Evolutionary conservation across 2,797 vertebrate genomes (phyloP).

Genomic region (Danio kyathit): DNA sequence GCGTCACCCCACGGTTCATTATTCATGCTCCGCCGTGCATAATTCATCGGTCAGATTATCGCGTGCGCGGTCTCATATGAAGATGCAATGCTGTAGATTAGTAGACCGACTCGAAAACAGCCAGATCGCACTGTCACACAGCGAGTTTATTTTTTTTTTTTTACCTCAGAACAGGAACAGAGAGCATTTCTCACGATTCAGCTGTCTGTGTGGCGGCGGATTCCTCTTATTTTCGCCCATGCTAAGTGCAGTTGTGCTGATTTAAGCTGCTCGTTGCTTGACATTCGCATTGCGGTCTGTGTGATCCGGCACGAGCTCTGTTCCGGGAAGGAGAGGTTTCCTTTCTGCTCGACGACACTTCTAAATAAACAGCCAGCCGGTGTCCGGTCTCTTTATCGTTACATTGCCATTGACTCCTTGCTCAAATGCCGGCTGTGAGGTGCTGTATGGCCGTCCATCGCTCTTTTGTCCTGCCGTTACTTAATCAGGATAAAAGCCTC

Average conservation of each 20-base stretch:
- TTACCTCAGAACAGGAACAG: slow-evolving; percentile 15
- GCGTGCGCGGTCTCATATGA: not conserved
- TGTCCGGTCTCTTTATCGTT: not conserved
- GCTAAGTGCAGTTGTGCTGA: slow-evolving; percentile 6
- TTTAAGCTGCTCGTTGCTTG: not conserved
- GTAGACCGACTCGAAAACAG: slow-evolving; percentile 6
- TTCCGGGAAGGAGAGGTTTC: slow-evolving; percentile 22
- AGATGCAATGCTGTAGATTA: not conserved
- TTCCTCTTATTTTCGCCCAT: slow-evolving; percentile 27
- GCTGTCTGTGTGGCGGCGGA: not conserved
- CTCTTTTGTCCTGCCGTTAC: slow-evolving; percentile 12
- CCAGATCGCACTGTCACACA: not conserved
- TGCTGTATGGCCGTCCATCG: not conserved
- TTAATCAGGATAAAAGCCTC: slow-evolving; percentile 36
- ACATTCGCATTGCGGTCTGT: slow-evolving; percentile 27
- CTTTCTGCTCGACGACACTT: slow-evolving; percentile 1
- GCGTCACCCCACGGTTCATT: slow-evolving; percentile 30
- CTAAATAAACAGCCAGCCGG: slow-evolving; percentile 24
- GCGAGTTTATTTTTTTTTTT: no score
- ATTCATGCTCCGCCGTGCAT: slow-evolving; percentile 49
- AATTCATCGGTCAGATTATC: slow-evolving; percentile 46
- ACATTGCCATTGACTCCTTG: slow-evolving; percentile 1
- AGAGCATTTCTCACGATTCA: not conserved
- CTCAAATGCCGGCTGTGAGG: slow-evolving; percentile 1
- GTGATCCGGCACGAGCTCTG: not conserved